Conservation (phyloP, 2,113 vertebrate genomes). For the Oceanites oceanicus region DNA sequence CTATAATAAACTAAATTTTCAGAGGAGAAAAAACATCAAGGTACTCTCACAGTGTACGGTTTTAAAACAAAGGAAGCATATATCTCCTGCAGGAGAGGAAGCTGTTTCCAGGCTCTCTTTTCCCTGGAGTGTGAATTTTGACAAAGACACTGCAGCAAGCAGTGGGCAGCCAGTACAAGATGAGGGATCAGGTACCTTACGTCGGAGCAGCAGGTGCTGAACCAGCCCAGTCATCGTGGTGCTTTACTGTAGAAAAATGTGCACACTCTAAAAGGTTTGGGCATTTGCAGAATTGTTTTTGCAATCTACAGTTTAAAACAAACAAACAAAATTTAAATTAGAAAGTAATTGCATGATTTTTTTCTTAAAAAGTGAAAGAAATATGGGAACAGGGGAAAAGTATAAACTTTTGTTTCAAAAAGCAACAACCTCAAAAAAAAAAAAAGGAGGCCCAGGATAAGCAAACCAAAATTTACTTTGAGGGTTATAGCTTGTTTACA, state of each 20-base stretch:
- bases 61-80: neutral
- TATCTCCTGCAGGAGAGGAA: neutral
- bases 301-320: neutral
- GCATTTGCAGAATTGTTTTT: neutral
- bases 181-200: neutral
- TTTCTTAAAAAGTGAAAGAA: neutral
- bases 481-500: neutral
- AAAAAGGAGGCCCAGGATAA: neutral
- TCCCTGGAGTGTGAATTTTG: constrained; percentile 5
- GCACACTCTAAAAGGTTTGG: neutral
- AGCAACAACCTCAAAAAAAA: neutral
- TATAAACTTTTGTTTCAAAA: neutral
- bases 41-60: accelerated
- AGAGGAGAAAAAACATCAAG: neutral
- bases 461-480: neutral
- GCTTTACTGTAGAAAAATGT: neutral
- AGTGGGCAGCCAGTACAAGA: neutral
- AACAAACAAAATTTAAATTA: neutral
- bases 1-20: neutral
- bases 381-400: neutral
- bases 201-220: neutral
- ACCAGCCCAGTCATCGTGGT: neutral
- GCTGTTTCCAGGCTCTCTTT: neutral
- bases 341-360: neutral
- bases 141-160: neutral